Percentiles rank a stretch among this genome's conserved stretches.
Conservation (phyloP, 2,888 invertebrate species). For the Drosophila paramelanica region DNA sequence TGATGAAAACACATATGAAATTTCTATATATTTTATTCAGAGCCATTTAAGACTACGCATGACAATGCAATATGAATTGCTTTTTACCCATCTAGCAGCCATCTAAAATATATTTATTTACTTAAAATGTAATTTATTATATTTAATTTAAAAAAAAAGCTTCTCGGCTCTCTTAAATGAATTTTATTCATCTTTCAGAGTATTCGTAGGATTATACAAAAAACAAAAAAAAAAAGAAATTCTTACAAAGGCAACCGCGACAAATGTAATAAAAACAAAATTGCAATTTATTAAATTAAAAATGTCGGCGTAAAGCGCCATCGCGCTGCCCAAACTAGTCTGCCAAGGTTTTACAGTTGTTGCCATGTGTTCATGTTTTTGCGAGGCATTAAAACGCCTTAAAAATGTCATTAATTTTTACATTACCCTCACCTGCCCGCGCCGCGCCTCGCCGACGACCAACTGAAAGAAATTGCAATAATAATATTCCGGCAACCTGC, state of each 20-base stretch:
- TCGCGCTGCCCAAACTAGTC: background rate
- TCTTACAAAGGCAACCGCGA: background rate
- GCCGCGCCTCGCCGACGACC: background rate
- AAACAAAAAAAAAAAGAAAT: background rate
- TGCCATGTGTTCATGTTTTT: slow-evolving; percentile 34
- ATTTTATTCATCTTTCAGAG: background rate
- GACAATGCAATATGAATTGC: slow-evolving; percentile 15
- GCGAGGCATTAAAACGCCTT: slow-evolving; percentile 66
- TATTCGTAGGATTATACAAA: background rate
- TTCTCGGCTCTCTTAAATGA: background rate
- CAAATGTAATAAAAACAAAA: slow-evolving; percentile 17
- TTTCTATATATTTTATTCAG: background rate
- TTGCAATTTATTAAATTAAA: slow-evolving; percentile 61
- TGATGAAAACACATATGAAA: slow-evolving; percentile 38
- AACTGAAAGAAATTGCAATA: slow-evolving; percentile 50
- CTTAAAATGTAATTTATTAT: background rate
- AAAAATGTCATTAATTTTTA: slow-evolving; percentile 67
- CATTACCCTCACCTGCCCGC: slow-evolving; percentile 23
- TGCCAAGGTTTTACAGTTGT: slow-evolving; percentile 28
- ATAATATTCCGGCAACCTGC: slow-evolving; percentile 55
- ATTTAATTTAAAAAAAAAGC: too few relatives aligned
- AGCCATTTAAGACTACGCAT: background rate
- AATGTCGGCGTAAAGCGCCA: slow-evolving; percentile 2
- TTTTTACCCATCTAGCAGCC: slow-evolving; percentile 5
- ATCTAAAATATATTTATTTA: background rate